Evolutionary conservation across 2,888 invertebrate species (phyloP).

Genomic region (Strigamia crassipes): DNA sequence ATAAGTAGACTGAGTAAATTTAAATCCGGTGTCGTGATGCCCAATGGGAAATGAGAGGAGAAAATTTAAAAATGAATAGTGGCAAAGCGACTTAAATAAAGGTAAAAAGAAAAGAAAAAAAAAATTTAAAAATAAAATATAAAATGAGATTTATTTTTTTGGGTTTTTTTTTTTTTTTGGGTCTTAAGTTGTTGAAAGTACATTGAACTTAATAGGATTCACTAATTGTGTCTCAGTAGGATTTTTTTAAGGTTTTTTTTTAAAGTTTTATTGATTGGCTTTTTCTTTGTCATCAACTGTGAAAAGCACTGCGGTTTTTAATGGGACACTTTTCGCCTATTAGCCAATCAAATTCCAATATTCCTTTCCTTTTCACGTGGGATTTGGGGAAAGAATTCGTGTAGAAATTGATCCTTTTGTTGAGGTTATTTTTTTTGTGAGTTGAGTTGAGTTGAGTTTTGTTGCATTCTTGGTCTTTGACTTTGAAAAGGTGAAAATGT

Average conservation of each 20-base stretch:
- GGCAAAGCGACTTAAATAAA: conserved; percentile 1
- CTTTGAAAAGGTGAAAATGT: not conserved
- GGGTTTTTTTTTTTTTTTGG: not conserved
- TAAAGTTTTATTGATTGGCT: not conserved
- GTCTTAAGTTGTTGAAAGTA: conserved; percentile 5
- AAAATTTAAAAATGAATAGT: conserved; percentile 9
- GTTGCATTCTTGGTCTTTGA: not conserved
- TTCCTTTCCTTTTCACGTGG: not conserved
- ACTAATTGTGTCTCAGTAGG: not conserved
- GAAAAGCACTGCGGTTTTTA: not conserved
- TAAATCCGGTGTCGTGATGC: not conserved
- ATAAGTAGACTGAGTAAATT: conserved; percentile 15
- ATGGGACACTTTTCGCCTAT: not conserved
- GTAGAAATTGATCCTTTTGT: not conserved
- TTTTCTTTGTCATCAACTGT: not conserved
- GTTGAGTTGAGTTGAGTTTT: too few species aligned
- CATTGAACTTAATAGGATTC: conserved; percentile 4
- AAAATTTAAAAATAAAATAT: not conserved
- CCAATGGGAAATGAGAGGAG: conserved; percentile 21
- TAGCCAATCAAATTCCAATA: conserved; percentile 11
- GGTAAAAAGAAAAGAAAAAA: not conserved
- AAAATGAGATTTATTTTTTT: too few species aligned
- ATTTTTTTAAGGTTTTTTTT: not conserved
- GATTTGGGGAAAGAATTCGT: not conserved
- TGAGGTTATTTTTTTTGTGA: not conserved